Evolutionary conservation across 1,140 invertebrate genomes (phyloP).

Genomic region (Nomia melanderi): DNA sequence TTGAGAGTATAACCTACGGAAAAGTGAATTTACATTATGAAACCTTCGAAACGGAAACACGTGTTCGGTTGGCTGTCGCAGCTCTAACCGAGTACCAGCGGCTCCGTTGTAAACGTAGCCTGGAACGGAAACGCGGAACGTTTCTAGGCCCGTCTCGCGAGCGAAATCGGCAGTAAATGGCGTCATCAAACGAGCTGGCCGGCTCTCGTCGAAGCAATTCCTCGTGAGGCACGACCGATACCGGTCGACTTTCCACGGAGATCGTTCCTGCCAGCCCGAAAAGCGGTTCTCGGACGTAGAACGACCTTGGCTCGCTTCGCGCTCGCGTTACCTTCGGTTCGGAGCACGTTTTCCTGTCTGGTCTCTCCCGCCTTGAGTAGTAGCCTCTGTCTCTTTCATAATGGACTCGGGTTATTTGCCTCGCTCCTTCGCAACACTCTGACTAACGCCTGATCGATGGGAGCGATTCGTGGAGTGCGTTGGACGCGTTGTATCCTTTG

Average conservation of each 20-base stretch:
- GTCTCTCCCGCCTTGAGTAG: background rate
- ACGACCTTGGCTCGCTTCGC: conserved; percentile 38
- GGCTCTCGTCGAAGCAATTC: background rate
- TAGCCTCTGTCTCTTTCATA: conserved; percentile 18
- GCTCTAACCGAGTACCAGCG: no score
- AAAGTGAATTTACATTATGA: no score
- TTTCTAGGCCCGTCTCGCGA: background rate
- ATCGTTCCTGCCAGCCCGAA: conserved; percentile 14
- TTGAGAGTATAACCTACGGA: no score
- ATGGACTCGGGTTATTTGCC: conserved; percentile 16
- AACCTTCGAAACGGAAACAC: background rate
- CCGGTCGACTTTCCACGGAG: conserved; percentile 27
- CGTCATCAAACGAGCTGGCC: conserved; percentile 8
- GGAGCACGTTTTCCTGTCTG: conserved; percentile 25
- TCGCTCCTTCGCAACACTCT: conserved; percentile 9
- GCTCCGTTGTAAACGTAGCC: no score
- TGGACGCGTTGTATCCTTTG: no score
- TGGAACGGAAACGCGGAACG: background rate
- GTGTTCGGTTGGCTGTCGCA: no score
- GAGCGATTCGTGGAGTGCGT: no score
- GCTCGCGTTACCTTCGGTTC: conserved; percentile 31
- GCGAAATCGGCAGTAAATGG: background rate
- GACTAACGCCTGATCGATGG: conserved; percentile 2
- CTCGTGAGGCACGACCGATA: background rate
- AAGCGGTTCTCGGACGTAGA: conserved; percentile 45